Percentiles rank a stretch among this genome's conserved stretches.
These are phyloP conservation scores for Caradrina clavipalpis DNA, from an alignment of 2,888 invertebrate genomes.

Conservation along the genomic window DNA sequence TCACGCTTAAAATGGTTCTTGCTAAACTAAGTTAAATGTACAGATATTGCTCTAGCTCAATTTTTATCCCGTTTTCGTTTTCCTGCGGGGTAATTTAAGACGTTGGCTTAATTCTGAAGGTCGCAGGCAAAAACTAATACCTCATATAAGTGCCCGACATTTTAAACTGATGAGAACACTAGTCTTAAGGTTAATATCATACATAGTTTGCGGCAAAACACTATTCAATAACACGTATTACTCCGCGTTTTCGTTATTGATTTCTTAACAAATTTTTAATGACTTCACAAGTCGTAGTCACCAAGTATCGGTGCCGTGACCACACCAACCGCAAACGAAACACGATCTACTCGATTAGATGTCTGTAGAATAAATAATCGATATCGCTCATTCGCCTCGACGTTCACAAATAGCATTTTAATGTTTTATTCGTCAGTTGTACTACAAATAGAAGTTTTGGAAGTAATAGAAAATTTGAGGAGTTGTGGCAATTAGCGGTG, in stretches of 20 bases:
- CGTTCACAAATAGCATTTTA: conserved; percentile 51
- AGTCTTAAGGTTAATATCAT: background rate
- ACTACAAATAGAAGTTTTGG: conserved; percentile 15
- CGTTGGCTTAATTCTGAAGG: too few relatives aligned
- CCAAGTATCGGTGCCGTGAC: conserved; percentile 60
- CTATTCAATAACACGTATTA: conserved; percentile 2
- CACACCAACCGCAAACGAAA: conserved; percentile 76
- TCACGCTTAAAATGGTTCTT: too few relatives aligned
- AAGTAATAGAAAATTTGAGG: background rate
- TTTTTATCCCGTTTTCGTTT: too few relatives aligned
- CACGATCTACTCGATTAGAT: conserved; percentile 69
- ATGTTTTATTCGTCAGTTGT: conserved; percentile 51
- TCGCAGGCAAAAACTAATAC: too few relatives aligned
- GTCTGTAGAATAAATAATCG: conserved; percentile 75
- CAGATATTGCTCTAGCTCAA: too few relatives aligned
- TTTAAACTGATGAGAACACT: background rate
- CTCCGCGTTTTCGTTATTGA: conserved; percentile 34
- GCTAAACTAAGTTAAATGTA: too few relatives aligned
- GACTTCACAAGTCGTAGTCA: conserved; percentile 47
- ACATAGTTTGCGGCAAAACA: background rate
- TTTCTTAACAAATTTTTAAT: conserved; percentile 56
- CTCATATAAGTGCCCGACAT: background rate
- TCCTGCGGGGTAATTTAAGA: too few relatives aligned
- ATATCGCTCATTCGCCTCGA: conserved; percentile 62
- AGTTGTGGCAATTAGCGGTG: background rate